A percentile compares a stretch with the other conserved stretches of the same genome.
These are phyloP conservation scores for Pangasianodon hypophthalmus DNA, from an alignment of 2,113 vertebrate species.

Conservation along the genomic window DNA sequence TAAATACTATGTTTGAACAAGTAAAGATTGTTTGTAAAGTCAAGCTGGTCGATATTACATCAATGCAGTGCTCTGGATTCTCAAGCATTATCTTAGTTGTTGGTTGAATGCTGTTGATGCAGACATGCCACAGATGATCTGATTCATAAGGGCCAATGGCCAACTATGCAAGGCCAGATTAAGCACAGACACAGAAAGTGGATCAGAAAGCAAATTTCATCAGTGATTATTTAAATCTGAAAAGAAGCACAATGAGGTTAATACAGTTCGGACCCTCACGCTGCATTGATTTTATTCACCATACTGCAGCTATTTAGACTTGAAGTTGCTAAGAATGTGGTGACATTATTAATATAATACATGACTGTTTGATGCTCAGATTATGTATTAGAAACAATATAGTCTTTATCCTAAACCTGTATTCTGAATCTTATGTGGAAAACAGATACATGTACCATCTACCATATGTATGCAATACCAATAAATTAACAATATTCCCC, in stretches of 20 bases:
- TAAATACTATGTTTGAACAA: conserved; percentile 22
- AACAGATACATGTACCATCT: background rate
- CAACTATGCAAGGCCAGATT: conserved; percentile 37
- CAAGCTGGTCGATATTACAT: conserved; percentile 33
- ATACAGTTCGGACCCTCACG: background rate
- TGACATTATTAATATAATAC: background rate
- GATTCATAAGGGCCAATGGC: conserved; percentile 14
- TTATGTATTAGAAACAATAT: background rate
- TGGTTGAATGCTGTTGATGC: conserved; percentile 30
- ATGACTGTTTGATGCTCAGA: background rate
- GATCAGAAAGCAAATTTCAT: conserved; percentile 28
- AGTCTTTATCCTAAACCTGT: background rate
- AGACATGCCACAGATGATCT: conserved; percentile 46
- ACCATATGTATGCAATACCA: background rate
- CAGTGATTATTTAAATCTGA: conserved; percentile 11
- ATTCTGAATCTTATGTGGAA: background rate
- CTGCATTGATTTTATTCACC: conserved; percentile 1
- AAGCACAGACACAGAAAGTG: conserved; percentile 21
- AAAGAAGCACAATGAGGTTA: conserved; percentile 10
- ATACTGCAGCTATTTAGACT: background rate
- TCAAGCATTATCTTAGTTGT: conserved; percentile 41
- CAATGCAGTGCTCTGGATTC: conserved; percentile 38
- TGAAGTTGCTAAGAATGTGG: conserved; percentile 1
- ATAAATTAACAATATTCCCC: background rate
- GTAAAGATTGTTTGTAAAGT: conserved; percentile 52